Evolutionary conservation across 2,888 invertebrate species (phyloP), one percentile per base, ranked within the genome.

Genomic region (Crematogaster levior): DNA sequence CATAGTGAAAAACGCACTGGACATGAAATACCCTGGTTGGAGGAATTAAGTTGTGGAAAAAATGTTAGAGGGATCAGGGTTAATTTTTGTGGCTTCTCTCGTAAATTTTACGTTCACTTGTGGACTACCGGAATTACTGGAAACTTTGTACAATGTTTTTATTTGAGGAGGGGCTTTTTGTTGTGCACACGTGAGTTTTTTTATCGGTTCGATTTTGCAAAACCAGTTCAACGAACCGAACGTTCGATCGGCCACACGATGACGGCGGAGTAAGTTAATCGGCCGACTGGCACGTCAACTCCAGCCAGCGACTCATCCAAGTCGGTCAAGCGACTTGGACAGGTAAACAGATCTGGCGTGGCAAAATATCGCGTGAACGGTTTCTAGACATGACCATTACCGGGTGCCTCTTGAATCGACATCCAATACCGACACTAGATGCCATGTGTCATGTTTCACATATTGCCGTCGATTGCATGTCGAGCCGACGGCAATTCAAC

Each of bases 341-440:
- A 82, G 77, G 87, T 90, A 90, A 89, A 88, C 89, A 87, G 89
- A 89, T 89, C 90, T 84, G 84, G 75, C 85, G 68, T 72, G 61
- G 86, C 81, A 4, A 83, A 87, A 85, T 88, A 91, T 92, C 91
- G 91, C 91, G 91, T 90, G 92, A 92, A 93, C 88, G 90, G 90
- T 93, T 92, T 92, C 91, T 91, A 93, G 91, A 92, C 92, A 91
- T 91, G 85, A 66, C 21, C 66, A 66, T 66, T 77, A 43, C 77
- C 77, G 77, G 77, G 56, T 58, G 27, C 40, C n/a, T 66, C n/a
- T 56, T 43, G 56, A 66, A 66, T 77, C 56, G 43, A 30, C 56
- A 66, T 66, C 43, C 60, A 21, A 74, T 74, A 46, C 61, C 21
- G 74, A 48, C 12, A 24, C 30, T 66, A 66, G 77, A 66, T 77